Conservation (phyloP, 2,797 vertebrate genomes). For the Somateria mollissima region DNA sequence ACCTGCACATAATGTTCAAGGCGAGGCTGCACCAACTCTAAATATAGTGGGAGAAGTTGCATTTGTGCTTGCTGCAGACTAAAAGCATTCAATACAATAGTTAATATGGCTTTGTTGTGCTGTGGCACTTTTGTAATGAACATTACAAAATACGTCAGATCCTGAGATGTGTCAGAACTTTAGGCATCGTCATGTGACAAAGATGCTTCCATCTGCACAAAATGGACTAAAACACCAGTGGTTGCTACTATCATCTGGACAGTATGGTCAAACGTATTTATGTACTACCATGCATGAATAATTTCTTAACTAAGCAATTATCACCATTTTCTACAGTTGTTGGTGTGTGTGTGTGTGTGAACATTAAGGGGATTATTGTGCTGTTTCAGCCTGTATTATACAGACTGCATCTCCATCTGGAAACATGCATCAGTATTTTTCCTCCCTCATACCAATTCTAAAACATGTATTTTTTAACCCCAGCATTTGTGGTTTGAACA, state of each 20-base stretch:
- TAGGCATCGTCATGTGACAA: accelerated
- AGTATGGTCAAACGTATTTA: background rate
- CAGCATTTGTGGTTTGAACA: background rate
- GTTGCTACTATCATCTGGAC: background rate
- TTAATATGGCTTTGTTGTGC: background rate
- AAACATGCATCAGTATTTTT: background rate
- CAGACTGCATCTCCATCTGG: background rate
- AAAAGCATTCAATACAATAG: background rate
- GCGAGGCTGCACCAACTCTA: background rate
- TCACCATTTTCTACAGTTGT: background rate
- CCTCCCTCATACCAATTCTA: background rate
- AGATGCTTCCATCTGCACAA: background rate
- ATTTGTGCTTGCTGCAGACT: background rate
- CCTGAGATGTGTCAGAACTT: background rate
- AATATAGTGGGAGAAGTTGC: background rate
- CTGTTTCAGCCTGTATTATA: background rate
- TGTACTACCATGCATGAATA: background rate
- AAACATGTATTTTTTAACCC: background rate
- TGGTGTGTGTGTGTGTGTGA: background rate
- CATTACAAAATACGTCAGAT: background rate
- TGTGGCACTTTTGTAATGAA: background rate
- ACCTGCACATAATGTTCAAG: background rate
- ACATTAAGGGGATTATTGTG: background rate
- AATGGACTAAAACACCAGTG: background rate
- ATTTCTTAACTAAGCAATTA: background rate